Base-by-base conservation (phyloP, 2,797 vertebrate genomes). In the Lerista edwardsae region DNA sequence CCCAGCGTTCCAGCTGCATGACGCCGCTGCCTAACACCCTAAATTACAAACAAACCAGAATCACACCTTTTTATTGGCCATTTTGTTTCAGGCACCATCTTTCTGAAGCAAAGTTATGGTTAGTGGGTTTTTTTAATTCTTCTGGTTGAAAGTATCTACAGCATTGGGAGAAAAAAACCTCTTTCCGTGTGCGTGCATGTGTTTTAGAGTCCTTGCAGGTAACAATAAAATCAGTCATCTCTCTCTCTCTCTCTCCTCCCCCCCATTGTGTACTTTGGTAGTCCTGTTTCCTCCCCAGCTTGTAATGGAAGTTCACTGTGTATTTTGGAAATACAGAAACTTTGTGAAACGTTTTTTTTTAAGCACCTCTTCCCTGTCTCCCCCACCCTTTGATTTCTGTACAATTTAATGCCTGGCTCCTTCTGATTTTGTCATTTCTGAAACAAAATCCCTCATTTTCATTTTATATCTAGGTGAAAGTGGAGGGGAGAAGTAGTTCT, bases 271-370 rank as follows among this genome's bases (percentile, higher is more conserved):
- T 97, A 93, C 92, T 95, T 93, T 23, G 79, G 91, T 94, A 93
- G 91, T 95, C 95, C 93, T 95, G 91, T 95, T 93, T 55, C 83
- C 71, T n/a, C 94, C 23, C 9, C 94, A 95, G 95, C 96, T 92
- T 96, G 96, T 96, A 95, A 95, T 93, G 93, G n/a, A 92, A 95
- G 94, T 92, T 95, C 92, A 93, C 95, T 90, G 92, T 95, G 94
- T 95, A 93, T 95, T 96, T 96, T 69, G 75, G 96, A 95, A 94
- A 95, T 96, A 95, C 95, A 93, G 92, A 95, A 93, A 93, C 84
- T 94, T 87, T 95, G 93, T 96, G 94, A 94, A 94, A 88, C 79
- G 93, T 95, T 34, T 84, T 74, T 57, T 65, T 73, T 6, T 34
- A 94, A 96, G 34, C 72, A 93, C 89, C 91, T 94, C 86, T 92